Base-by-base conservation (phyloP, 2,888 invertebrate species). In the Caenorhabditis sp. region DNA sequence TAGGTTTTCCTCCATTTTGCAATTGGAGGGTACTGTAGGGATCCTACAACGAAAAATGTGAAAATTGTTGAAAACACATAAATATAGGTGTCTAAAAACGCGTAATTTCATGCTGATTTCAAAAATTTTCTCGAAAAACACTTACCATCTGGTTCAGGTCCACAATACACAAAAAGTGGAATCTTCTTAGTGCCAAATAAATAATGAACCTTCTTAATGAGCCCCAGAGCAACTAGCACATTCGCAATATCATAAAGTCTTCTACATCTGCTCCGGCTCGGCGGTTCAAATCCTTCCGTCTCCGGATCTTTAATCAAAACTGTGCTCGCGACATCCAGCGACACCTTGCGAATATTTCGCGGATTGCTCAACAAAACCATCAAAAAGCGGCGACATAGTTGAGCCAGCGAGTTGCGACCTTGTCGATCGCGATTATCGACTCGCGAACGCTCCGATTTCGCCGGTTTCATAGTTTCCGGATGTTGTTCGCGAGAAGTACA, bases 171-270 rank as follows among this genome's bases (percentile, higher is more conserved):
- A 76, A 87, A 87, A 4, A 87, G 82, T n/a, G 87, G 87, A 52
- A 87, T 87, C 65, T 87, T 87, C 77, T 87, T 87, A 26, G 87
- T 87, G 26, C 87, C 87, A 63, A 87, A 87, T 10, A 86, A 78
- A 62, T 87, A 86, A 75, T 89, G 89, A 70, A 92, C 91, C 88
- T 92, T 93, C 86, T 91, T 91, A 85, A 93, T 92, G 79, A 93
- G 90, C 82, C 92, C 91, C 87, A 93, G 91, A 72, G 92, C 92
- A 78, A 92, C 92, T 83, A 93, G 90, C 78, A 93, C 92, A 89
- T 93, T 93, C 70, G 93, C 93, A 83, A 93, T 93, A 88, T 93
- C 93, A 88, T 93, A 93, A 36, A 93, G 90, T 78, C 93, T 90
- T 71, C 93, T 90, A 69, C 87, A 87, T 3, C 86, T 76, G 27